Evolutionary conservation across 2,797 vertebrate genomes (phyloP).

Genomic region (Austrolebias charrua): DNA sequence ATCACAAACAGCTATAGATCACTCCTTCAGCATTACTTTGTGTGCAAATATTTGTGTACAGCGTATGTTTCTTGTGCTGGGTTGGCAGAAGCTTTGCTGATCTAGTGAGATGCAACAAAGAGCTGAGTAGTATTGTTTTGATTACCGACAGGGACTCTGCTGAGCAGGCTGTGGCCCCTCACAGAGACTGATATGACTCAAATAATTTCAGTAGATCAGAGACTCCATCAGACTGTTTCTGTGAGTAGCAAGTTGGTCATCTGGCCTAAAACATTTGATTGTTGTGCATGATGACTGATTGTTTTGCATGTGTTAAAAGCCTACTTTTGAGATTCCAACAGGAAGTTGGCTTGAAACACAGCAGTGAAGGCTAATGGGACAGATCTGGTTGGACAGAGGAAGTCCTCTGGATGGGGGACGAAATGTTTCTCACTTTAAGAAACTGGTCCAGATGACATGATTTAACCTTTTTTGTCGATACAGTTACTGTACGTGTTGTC

Average conservation of each 20-base stretch:
- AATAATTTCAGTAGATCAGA: conserved; percentile 28
- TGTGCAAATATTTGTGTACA: conserved; percentile 2
- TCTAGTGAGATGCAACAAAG: conserved; percentile 23
- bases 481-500: neutral
- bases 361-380: too few relatives aligned
- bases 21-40: conserved; percentile 12
- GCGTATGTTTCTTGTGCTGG: conserved; percentile 23
- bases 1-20: conserved; percentile 16
- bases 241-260: neutral
- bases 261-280: too few relatives aligned
- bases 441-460: too few relatives aligned
- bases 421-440: too few relatives aligned
- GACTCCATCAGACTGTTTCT: conserved; percentile 1
- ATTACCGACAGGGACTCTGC: conserved; percentile 19
- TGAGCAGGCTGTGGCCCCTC: conserved; percentile 14
- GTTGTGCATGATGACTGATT: too few relatives aligned
- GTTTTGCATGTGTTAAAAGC: too few relatives aligned
- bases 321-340: too few relatives aligned
- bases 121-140: conserved; percentile 31
- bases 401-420: too few relatives aligned
- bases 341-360: too few relatives aligned
- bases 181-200: conserved; percentile 7
- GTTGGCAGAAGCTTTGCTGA: conserved; percentile 35
- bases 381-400: too few relatives aligned
- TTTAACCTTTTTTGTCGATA: neutral